phyloP scores from a whole-genome alignment of 2,113 vertebrate species.

The Sinocyclocheilus anshuiensis region DNA sequence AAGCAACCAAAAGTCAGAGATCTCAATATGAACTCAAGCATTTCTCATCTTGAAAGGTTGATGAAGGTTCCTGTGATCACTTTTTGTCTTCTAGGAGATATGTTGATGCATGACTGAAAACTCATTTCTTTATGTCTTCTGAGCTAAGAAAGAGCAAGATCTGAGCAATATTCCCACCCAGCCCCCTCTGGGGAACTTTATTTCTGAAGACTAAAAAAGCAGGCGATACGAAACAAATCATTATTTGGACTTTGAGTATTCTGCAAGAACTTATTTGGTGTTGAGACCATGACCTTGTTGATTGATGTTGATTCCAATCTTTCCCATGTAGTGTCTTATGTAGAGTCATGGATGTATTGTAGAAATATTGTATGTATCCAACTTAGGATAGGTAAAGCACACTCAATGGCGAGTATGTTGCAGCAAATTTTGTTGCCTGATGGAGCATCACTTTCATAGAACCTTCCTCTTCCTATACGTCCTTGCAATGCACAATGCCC shows the following conservation, averaged over 20 bases:
- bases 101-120: background rate
- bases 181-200: background rate
- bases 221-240: background rate
- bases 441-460: background rate
- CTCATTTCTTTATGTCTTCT: background rate
- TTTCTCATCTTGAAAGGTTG: background rate
- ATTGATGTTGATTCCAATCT: background rate
- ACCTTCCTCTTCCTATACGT: background rate
- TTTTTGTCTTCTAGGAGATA: background rate
- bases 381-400: background rate
- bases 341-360: background rate
- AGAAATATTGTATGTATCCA: background rate
- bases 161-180: background rate
- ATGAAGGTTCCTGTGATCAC: background rate
- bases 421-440: background rate
- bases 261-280: background rate
- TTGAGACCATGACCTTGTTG: background rate
- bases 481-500: background rate
- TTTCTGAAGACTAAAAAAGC: background rate
- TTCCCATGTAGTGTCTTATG: background rate
- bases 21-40: background rate
- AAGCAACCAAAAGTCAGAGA: background rate
- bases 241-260: background rate
- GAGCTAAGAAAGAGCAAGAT: background rate
- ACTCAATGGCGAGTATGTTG: background rate